Percentiles rank a stretch among this genome's conserved stretches.
These are phyloP conservation scores for Pterobdella sp. DNA, from an alignment of 2,888 invertebrate species.

Conservation along the genomic window DNA sequence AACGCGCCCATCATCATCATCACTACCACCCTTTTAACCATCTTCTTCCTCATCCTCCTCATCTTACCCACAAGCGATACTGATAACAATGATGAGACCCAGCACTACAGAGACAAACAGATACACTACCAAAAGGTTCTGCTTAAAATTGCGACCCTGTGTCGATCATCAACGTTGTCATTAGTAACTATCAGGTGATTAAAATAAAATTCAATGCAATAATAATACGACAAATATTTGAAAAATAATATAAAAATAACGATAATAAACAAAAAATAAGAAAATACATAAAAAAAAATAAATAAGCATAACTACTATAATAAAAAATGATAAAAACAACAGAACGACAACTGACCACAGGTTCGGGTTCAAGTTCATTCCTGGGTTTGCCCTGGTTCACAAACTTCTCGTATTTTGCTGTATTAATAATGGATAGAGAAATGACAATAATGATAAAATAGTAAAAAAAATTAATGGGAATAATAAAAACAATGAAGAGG, in stretches of 20 bases:
- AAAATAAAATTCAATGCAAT: background rate
- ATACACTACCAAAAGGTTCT: conserved; percentile 70
- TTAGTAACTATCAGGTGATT: background rate
- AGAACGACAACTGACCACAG: conserved; percentile 38
- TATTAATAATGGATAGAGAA: conserved; percentile 2
- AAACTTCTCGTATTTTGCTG: conserved; percentile 59
- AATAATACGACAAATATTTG: background rate
- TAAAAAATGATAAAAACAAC: background rate
- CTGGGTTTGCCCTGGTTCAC: conserved; percentile 35
- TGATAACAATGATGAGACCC: conserved; percentile 62
- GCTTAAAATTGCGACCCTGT: conserved; percentile 71
- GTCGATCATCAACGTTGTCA: background rate
- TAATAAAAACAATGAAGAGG: background rate
- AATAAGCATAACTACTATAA: background rate
- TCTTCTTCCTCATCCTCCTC: background rate
- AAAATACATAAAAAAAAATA: background rate
- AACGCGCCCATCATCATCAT: background rate
- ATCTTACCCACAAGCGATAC: conserved; percentile 41
- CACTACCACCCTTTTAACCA: background rate
- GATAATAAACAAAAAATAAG: background rate
- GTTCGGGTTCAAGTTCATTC: conserved; percentile 52
- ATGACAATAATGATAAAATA: background rate
- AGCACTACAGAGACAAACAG: conserved; percentile 64
- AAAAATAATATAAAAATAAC: background rate
- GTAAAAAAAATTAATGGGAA: background rate